A percentile compares a stretch with the other conserved stretches of the same genome.
These are phyloP conservation scores for Sinocyclocheilus maitianheensis DNA, from an alignment of 2,113 vertebrate species.

Conservation along the genomic window DNA sequence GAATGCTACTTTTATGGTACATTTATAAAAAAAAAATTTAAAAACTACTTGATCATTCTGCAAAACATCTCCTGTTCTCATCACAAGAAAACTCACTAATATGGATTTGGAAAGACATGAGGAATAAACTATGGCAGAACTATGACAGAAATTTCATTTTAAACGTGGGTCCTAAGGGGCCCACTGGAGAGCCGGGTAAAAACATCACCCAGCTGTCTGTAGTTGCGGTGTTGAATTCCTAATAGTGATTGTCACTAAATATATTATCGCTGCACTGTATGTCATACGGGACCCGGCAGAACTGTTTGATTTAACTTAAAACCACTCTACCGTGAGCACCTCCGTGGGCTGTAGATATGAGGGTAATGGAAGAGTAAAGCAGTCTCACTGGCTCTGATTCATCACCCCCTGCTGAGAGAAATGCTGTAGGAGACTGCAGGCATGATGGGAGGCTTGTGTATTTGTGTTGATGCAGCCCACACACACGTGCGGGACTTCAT, in stretches of 20 bases:
- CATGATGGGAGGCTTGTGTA: background rate
- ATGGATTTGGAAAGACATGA: background rate
- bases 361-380: constrained; percentile 3
- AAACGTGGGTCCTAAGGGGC: background rate
- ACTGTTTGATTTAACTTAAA: constrained; percentile 15
- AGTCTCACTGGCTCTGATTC: constrained; percentile 14
- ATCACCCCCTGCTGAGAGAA: constrained; percentile 18
- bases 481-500: background rate
- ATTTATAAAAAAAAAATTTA: background rate
- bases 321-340: background rate
- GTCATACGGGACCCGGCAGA: background rate
- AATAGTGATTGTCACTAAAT: background rate
- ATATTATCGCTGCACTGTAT: background rate
- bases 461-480: constrained; percentile 22
- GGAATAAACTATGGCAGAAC: background rate
- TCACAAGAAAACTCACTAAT: background rate
- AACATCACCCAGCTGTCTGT: background rate
- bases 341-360: background rate
- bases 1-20: background rate
- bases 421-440: background rate
- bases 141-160: too few species aligned
- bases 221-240: background rate
- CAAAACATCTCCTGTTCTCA: background rate
- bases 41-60: background rate
- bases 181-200: background rate